Evolutionary conservation across 2,888 invertebrate species (phyloP).

Genomic region (Sphaerophoria rueppellii): DNA sequence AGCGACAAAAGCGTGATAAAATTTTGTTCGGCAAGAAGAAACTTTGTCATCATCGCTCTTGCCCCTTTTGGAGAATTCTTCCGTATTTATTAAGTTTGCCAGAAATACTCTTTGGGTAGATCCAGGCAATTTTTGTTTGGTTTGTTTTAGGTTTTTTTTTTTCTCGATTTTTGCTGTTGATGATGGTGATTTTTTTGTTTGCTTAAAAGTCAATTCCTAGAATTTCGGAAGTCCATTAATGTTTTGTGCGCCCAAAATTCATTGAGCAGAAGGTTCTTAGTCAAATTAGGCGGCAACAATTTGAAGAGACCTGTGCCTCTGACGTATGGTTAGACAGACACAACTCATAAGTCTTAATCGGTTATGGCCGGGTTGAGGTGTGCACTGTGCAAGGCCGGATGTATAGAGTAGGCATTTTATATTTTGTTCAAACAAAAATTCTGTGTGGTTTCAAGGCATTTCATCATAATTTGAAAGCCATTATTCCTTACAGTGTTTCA

Average conservation of each 20-base stretch:
- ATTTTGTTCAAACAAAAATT: too few relatives aligned
- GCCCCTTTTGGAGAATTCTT: conserved; percentile 23
- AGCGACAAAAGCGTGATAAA: conserved; percentile 65
- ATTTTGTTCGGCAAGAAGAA: conserved; percentile 57
- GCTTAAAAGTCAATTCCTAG: conserved; percentile 46
- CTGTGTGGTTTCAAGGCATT: too few relatives aligned
- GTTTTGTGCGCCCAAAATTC: conserved; percentile 40
- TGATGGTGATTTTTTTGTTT: conserved; percentile 19
- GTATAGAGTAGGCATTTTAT: conserved; percentile 9
- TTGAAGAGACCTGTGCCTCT: conserved; percentile 2
- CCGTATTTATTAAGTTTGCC: conserved; percentile 28
- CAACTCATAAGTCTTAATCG: not conserved
- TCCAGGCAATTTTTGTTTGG: conserved; percentile 6
- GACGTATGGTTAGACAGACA: conserved; percentile 17
- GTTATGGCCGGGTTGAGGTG: conserved; percentile 39
- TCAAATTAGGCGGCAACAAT: conserved; percentile 62
- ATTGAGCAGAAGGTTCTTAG: conserved; percentile 23
- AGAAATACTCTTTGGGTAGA: conserved; percentile 25
- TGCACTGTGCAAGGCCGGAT: conserved; percentile 59
- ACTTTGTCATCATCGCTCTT: conserved; percentile 53
- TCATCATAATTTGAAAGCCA: too few relatives aligned
- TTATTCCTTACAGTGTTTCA: too few relatives aligned
- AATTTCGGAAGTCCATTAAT: conserved; percentile 60
- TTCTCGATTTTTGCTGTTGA: conserved; percentile 16
- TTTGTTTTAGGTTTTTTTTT: conserved; percentile 23